Evolutionary conservation across 2,888 invertebrate species (phyloP).

Genomic region (Tetheella fluctuosa): DNA sequence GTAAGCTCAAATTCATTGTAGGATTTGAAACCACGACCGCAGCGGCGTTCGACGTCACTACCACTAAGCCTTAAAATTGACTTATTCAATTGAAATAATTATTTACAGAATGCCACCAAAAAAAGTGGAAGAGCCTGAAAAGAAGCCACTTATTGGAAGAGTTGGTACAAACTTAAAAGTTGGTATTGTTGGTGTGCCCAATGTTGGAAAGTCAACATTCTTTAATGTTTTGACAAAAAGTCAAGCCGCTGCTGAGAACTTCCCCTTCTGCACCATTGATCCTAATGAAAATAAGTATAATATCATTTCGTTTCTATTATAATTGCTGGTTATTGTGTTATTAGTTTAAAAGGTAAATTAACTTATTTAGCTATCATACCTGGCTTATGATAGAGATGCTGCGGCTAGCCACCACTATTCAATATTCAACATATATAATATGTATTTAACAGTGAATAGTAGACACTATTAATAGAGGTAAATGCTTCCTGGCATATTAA

Average conservation of each 20-base stretch:
- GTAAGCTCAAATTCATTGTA: too few relatives aligned
- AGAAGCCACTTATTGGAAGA: constrained; percentile 95
- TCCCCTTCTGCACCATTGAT: constrained; percentile 99
- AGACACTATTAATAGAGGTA: too few relatives aligned
- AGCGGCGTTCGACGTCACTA: too few relatives aligned
- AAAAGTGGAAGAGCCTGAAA: constrained; percentile 95
- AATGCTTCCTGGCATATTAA: too few relatives aligned
- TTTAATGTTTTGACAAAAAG: constrained; percentile 99
- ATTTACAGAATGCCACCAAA: constrained; percentile 90
- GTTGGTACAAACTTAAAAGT: constrained; percentile 98
- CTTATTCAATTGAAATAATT: not conserved
- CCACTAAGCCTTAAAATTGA: too few relatives aligned
- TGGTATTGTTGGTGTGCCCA: constrained; percentile 98
- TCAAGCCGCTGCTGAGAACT: constrained; percentile 98
- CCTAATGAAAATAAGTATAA: constrained; percentile 99
- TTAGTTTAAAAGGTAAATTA: too few relatives aligned
- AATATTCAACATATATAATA: too few relatives aligned
- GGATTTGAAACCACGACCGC: too few relatives aligned
- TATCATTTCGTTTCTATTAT: constrained; percentile 25
- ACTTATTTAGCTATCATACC: too few relatives aligned
- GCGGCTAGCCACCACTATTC: too few relatives aligned
- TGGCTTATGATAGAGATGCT: too few relatives aligned
- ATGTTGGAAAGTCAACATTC: constrained; percentile 99
- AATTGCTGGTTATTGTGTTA: not conserved
- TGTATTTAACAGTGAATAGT: too few relatives aligned